These are phyloP conservation scores for Pheosia tremula DNA, from an alignment of 2,888 invertebrate genomes.

Conservation along the genomic window DNA sequence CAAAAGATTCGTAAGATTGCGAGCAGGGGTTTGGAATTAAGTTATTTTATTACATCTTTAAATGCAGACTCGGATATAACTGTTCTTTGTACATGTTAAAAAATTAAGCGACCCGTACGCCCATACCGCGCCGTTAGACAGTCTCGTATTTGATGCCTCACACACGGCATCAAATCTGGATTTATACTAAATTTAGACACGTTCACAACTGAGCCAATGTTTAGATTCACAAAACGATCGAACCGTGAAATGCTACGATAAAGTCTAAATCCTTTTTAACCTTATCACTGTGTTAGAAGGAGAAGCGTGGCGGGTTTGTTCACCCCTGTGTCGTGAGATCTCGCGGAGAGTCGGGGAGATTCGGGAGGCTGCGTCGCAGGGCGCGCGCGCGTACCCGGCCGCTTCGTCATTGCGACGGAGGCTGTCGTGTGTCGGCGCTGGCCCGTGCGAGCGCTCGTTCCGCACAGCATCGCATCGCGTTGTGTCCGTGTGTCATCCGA, in stretches of 20 bases:
- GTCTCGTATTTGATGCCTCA: conserved; percentile 16
- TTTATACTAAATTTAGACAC: conserved; percentile 37
- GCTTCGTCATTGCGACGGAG: conserved; percentile 83
- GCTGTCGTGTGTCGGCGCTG: conserved; percentile 82
- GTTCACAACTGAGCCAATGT: conserved; percentile 42
- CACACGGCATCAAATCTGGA: conserved; percentile 18
- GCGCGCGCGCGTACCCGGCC: conserved; percentile 84
- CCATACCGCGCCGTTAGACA: conserved; percentile 4
- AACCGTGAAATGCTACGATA: conserved; percentile 74
- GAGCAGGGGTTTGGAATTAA: no score
- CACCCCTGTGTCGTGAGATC: conserved; percentile 73
- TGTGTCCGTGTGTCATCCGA: conserved; percentile 56
- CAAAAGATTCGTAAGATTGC: no score
- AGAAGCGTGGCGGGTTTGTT: conserved; percentile 81
- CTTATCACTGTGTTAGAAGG: conserved; percentile 80
- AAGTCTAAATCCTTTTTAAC: conserved; percentile 82
- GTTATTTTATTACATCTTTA: no score
- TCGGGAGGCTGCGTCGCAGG: conserved; percentile 77
- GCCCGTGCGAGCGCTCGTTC: conserved; percentile 76
- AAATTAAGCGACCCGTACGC: conserved; percentile 7
- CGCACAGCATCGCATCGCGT: conserved; percentile 53
- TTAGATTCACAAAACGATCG: conserved; percentile 66
- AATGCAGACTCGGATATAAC: conserved; percentile 5
- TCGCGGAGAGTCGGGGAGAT: conserved; percentile 68
- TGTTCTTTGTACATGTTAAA: background rate